Evolutionary conservation across 1,140 invertebrate species (phyloP).

Genomic region (Achatina immaculata): DNA sequence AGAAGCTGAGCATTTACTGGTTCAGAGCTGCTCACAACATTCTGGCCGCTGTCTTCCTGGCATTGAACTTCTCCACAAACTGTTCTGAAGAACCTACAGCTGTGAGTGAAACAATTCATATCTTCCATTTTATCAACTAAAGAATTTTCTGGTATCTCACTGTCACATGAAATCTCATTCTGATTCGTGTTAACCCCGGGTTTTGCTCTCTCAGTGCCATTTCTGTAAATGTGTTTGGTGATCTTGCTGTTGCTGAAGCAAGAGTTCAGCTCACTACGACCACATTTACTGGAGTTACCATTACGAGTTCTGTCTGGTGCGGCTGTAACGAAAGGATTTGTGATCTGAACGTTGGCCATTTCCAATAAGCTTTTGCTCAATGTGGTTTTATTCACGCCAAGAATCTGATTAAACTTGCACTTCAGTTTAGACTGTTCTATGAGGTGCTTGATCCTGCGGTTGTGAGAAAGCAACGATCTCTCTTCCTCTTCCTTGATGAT

Average conservation of each 20-base stretch:
- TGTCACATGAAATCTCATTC: neutral
- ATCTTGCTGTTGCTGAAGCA: neutral
- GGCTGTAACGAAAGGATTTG: neutral
- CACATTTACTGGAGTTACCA: neutral
- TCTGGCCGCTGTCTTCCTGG: neutral
- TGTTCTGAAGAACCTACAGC: neutral
- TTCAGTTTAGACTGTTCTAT: constrained; percentile 27
- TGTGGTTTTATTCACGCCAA: neutral
- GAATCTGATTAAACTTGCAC: neutral
- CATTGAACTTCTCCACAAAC: neutral
- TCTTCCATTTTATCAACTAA: neutral
- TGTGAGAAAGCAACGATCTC: constrained; percentile 1
- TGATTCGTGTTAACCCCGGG: neutral
- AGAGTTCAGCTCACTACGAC: neutral
- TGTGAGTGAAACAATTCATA: neutral
- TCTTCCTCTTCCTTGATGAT: neutral
- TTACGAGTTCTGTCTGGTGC: neutral
- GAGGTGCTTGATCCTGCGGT: constrained; percentile 14
- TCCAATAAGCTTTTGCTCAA: neutral
- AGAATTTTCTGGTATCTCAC: neutral
- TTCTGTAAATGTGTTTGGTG: neutral
- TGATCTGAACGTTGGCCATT: neutral
- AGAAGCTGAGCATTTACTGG: neutral
- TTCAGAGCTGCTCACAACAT: neutral
- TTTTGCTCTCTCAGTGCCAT: neutral